Percentiles rank a stretch among this genome's conserved stretches.
These are phyloP conservation scores for Orchesella flavescens DNA, from an alignment of 2,888 invertebrate species.

Conservation along the genomic window DNA sequence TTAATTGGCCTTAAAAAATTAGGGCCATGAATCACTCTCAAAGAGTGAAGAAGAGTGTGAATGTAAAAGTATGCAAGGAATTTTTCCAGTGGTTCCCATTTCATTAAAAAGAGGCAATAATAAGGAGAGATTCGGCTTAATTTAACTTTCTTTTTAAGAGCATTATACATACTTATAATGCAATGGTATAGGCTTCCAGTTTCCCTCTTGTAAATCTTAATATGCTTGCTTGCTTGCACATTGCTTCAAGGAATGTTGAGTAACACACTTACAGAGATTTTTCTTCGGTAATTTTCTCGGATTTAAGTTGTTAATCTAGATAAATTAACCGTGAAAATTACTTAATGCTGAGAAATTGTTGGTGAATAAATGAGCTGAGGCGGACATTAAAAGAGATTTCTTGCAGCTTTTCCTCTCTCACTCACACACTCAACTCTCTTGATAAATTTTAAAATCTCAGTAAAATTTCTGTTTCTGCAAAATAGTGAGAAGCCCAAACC, in stretches of 20 bases:
- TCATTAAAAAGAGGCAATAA: slow-evolving; percentile 16
- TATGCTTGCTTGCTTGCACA: too few species aligned
- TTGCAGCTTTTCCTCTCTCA: too few species aligned
- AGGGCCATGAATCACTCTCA: not conserved
- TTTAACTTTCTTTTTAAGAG: slow-evolving; percentile 53
- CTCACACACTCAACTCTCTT: too few species aligned
- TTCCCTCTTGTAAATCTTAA: not conserved
- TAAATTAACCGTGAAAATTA: slow-evolving; percentile 53
- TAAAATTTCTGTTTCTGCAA: too few species aligned
- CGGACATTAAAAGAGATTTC: not conserved
- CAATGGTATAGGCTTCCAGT: too few species aligned
- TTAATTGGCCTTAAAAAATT: slow-evolving; percentile 61
- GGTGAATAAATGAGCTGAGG: slow-evolving; percentile 10
- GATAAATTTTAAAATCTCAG: too few species aligned
- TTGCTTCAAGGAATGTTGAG: not conserved
- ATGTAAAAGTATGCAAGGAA: slow-evolving; percentile 45
- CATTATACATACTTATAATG: too few species aligned
- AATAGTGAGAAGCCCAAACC: too few species aligned
- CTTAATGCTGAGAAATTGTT: slow-evolving; percentile 31
- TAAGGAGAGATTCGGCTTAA: slow-evolving; percentile 25
- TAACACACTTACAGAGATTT: slow-evolving; percentile 9
- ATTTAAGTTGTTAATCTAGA: slow-evolving; percentile 45
- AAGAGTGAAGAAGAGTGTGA: too few species aligned
- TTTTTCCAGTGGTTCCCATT: slow-evolving; percentile 34
- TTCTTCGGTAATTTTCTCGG: slow-evolving; percentile 17